Percentiles rank a stretch among this genome's conserved stretches.
These are phyloP conservation scores for Polia nebulosa DNA, from an alignment of 2,888 invertebrate genomes.

Conservation along the genomic window DNA sequence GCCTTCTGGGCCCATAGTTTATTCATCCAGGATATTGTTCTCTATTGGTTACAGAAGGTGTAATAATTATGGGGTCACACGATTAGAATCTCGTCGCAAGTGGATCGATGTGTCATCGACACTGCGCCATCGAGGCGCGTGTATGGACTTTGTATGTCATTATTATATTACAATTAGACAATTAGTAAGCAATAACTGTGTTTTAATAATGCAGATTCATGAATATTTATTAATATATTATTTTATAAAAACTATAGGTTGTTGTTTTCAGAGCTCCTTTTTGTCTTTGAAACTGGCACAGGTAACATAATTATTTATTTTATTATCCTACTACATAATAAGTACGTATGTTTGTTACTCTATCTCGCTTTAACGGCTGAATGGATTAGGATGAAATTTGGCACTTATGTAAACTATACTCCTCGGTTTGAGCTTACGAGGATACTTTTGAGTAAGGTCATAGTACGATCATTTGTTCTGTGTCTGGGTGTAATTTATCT, in stretches of 20 bases:
- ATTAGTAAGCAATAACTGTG: slow-evolving; percentile 50
- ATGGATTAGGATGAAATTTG: background rate
- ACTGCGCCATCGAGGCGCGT: slow-evolving; percentile 15
- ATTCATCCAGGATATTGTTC: slow-evolving; percentile 34
- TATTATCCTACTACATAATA: background rate
- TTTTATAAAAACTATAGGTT: background rate
- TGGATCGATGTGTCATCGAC: slow-evolving; percentile 59
- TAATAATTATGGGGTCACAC: slow-evolving; percentile 43
- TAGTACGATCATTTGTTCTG: no score
- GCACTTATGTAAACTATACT: background rate
- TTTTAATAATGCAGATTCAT: slow-evolving; percentile 32
- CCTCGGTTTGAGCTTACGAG: background rate
- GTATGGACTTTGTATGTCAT: slow-evolving; percentile 51
- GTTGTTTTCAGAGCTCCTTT: background rate
- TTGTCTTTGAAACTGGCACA: background rate
- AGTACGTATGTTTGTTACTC: background rate
- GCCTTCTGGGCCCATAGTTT: slow-evolving; percentile 13
- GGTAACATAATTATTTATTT: background rate
- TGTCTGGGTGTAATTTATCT: no score
- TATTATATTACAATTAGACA: slow-evolving; percentile 48
- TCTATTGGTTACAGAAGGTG: slow-evolving; percentile 15
- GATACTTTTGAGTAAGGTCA: background rate
- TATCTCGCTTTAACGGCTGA: background rate
- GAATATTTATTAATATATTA: slow-evolving; percentile 24
- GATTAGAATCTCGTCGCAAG: slow-evolving; percentile 31